Percentiles rank a stretch among this genome's conserved stretches.
These are phyloP conservation scores for Struthio camelus DNA, from an alignment of 2,113 vertebrate genomes.

Conservation along the genomic window DNA sequence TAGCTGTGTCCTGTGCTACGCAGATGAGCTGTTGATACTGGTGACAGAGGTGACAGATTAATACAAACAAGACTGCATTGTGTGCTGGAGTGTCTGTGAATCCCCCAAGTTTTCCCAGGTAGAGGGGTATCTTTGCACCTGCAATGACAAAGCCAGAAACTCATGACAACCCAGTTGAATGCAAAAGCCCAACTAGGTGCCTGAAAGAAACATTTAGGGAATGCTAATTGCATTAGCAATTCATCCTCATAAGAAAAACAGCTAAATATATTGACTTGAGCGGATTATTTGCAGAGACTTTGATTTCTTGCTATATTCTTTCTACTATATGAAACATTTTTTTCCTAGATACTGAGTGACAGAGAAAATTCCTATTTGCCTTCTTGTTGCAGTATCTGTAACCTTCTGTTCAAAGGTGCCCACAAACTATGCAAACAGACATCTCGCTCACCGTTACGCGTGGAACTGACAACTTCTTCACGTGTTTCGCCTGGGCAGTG, in stretches of 20 bases:
- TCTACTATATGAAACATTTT: not conserved
- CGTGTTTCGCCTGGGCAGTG: not conserved
- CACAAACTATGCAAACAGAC: not conserved
- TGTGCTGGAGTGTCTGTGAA: not conserved
- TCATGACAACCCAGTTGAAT: not conserved
- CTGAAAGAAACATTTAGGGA: not conserved
- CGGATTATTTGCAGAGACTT: not conserved
- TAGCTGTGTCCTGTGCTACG: not conserved
- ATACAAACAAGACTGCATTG: not conserved
- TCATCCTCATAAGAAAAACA: not conserved
- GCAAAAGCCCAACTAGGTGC: not conserved
- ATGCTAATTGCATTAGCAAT: not conserved
- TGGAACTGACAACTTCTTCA: not conserved
- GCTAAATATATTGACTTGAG: not conserved
- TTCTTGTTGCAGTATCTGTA: not conserved
- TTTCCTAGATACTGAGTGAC: not conserved
- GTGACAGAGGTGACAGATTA: not conserved
- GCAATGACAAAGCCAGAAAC: not conserved
- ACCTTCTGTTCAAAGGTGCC: not conserved
- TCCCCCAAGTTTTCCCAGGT: not conserved
- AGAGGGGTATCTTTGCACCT: not conserved
- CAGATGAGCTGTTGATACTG: slow-evolving; percentile 36
- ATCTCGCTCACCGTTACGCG: fast-evolving
- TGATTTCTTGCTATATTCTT: not conserved
- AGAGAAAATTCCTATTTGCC: not conserved